Base-by-base conservation (phyloP, 1,140 invertebrate genomes). In the Scaptomyza montana region DNA sequence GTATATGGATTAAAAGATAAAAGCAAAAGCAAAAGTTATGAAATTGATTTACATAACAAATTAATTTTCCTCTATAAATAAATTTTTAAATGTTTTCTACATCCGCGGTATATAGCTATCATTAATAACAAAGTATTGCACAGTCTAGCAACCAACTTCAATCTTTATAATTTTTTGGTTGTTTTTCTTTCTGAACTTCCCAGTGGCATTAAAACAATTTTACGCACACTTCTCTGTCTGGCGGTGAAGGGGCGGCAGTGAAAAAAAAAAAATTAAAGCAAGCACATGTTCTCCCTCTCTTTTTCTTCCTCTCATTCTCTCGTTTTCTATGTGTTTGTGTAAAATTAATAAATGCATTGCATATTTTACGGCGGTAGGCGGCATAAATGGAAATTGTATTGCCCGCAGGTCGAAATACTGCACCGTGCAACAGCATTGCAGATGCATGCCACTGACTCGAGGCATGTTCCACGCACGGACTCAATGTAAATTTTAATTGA, bases 401-500 rank as follows among this genome's bases (percentile, higher is more conserved):
- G 63, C 68, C 59, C 59, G 21, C 62, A 45, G 51, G 39, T 46
- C 36, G 5, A 36, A 13, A 41, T 56, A 51, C 54, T 49, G 28
- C 36, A 25, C 21, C 21, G 21, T 25, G 21, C 21, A 1, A 25
- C 21, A 25, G 21, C 21, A 25, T n/a, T 8, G 10, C 13, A 33
- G 41, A 10, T 41, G 9, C 13, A 12, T 21, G 41, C 33, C 3
- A 5, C 33, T 1, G 21, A 21, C 33, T 28, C 19, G 25, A 50
- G 19, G 49, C 53, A 55, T 55, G 10, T 33, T 25, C 55, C 46
- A 51, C 9, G 12, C 57, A 59, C 5, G 10, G 51, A 56, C 61
- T 76, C 68, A 73, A 67, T 78, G 76, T 73, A 78, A 73, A 73
- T 78, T 78, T 78, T 77, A 78, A 80, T 79, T 82, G 73, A 82